phyloP scores from a whole-genome alignment of 2,888 invertebrate genomes.

The Beris morrisii region DNA sequence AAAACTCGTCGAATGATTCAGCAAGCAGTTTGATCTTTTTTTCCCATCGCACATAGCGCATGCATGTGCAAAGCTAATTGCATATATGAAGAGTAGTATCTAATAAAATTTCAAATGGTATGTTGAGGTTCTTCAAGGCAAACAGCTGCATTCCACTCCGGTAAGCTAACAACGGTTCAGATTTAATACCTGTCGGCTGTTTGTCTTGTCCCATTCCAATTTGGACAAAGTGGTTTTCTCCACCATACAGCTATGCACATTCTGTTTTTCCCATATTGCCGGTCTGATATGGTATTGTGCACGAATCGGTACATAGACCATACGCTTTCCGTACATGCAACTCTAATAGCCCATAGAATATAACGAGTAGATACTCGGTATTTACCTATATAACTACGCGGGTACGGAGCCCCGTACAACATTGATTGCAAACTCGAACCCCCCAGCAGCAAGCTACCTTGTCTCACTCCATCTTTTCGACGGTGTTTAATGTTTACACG shows the following conservation, averaged over 20 bases:
- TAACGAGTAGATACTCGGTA: too few relatives aligned
- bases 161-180: slow-evolving; percentile 35
- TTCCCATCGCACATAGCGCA: too few relatives aligned
- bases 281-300: too few relatives aligned
- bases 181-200: slow-evolving; percentile 37
- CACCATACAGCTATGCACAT: slow-evolving; percentile 4
- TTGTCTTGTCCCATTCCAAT: slow-evolving; percentile 35
- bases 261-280: slow-evolving; percentile 4
- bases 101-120: slow-evolving; percentile 33
- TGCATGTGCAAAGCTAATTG: slow-evolving; percentile 29
- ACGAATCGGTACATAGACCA: too few relatives aligned
- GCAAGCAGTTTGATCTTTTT: too few relatives aligned
- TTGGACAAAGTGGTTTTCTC: slow-evolving; percentile 28
- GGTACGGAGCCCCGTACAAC: not conserved
- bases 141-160: slow-evolving; percentile 36
- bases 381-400: too few relatives aligned
- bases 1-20: too few relatives aligned
- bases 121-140: slow-evolving; percentile 38
- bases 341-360: too few relatives aligned
- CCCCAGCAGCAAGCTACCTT: not conserved
- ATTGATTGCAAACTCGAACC: slow-evolving; percentile 9
- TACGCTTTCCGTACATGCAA: too few relatives aligned
- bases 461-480: not conserved
- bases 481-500: slow-evolving; percentile 3
- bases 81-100: slow-evolving; percentile 28